These are phyloP conservation scores for Dipodomys merriami DNA, from an alignment of 2,113 vertebrate species.

Conservation along the genomic window DNA sequence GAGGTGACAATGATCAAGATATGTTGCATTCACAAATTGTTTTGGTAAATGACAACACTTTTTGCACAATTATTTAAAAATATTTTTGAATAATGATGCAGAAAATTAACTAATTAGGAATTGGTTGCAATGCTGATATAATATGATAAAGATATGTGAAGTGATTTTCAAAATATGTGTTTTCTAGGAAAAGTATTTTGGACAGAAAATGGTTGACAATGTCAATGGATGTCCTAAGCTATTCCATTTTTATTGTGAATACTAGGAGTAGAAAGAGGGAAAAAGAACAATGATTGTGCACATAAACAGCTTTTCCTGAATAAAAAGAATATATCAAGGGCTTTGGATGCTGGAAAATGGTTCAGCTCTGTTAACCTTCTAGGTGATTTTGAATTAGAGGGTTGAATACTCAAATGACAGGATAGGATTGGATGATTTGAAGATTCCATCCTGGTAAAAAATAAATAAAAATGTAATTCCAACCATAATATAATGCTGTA, in stretches of 20 bases:
- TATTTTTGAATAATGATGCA: too few species aligned
- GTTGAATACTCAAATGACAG: slow-evolving; percentile 55
- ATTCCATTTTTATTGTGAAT: neutral
- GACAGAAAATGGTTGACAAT: neutral
- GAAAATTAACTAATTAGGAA: too few species aligned
- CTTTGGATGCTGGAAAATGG: neutral
- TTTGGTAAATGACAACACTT: too few species aligned
- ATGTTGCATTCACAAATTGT: too few species aligned
- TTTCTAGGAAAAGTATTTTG: neutral
- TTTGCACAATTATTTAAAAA: too few species aligned
- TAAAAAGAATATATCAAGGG: neutral
- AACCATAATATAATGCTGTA: slow-evolving; percentile 46
- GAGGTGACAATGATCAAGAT: too few species aligned
- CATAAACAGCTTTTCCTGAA: neutral
- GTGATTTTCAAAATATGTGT: neutral
- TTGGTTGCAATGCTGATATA: too few species aligned
- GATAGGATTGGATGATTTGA: neutral
- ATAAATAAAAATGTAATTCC: slow-evolving; percentile 45
- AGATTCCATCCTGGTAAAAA: slow-evolving; percentile 33
- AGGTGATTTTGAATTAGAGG: slow-evolving; percentile 14
- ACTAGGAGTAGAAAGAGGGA: neutral
- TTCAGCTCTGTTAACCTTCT: neutral
- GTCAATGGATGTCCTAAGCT: neutral
- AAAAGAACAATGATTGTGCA: neutral
- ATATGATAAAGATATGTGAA: too few species aligned